Base-by-base conservation (phyloP, 1,140 invertebrate genomes). In the Drosophila sp. region DNA sequence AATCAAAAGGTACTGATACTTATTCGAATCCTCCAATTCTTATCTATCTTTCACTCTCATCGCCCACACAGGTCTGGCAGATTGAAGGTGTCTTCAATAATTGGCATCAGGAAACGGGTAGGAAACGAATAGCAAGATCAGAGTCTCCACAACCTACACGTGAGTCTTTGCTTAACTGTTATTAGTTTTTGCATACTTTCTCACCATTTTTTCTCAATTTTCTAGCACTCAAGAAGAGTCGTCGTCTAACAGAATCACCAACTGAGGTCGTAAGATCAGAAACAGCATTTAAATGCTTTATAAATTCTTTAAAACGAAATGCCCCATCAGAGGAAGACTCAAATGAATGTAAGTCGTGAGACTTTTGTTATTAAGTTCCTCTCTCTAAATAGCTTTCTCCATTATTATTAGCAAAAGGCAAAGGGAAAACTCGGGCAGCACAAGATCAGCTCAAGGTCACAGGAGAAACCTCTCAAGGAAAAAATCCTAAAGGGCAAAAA, bases 101-200 rank as follows among this genome's bases (percentile, higher is more conserved):
- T 17, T 54, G 72, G 50, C 11, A 29, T 1, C 40, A 7, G 5
- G 32, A 47, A 7, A 23, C 2, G 25, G 44, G 1, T 6, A 23
- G 41, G 2, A 76, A 71, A 60, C 72, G 77, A 0, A 0, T n/a
- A 3, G 62, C 40, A 10, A 35, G 60, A 33, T 61, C 72, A 8
- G 77, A 32, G 8, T 69, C 71, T n/a, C 47, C 78, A 10, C n/a
- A 32, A 47, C 17, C n/a, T 6, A 76, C 66, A 1, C 44, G 77
- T 80, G 64, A 10, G 62, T 47, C 25, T 38, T 11, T 38, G 2
- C 2, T 17, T 35, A 1, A 32, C 17, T 17, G 0, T 17, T 17
- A 25, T 17, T 25, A 23, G 4, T 23, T 58, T 17, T 25, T 4
- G 7, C 5, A 32, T 2, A 56, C 0, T 25, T 32, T 32, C 4